Evolutionary conservation across 2,888 invertebrate species (phyloP), one percentile per base, ranked within the genome.

Genomic region (Caradrina clavipalpis): DNA sequence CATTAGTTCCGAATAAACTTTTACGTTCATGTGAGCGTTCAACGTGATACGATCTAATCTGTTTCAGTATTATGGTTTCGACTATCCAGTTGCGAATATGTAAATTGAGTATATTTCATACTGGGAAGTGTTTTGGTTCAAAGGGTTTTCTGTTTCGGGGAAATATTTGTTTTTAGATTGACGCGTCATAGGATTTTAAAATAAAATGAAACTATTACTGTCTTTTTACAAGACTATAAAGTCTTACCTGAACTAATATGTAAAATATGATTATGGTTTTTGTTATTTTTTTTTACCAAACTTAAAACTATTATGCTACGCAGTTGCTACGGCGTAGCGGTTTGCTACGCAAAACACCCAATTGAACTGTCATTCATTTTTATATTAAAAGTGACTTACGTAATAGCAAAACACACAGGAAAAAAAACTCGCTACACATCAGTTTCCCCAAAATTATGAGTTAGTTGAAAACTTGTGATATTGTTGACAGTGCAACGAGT

Each of bases 31-130:
- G 54, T 59, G 63, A 58, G 55, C 74, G 68, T 78, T 63, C 54
- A 68, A 66, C 57, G 56, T 72, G 78, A 79, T 79, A 76, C 68
- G 56, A 72, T 71, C 76, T 72, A 79, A 78, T 78, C 79, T 56
- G 68, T 78, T 70, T 57, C 42, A 19, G 50, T 68, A 78, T 75
- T 75, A 78, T 69, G 70, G 55, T 63, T 78, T 60, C 35, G 58
- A 61, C n/a, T 74, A 53, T 78, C 54, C 59, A 56, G 64, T 55
- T 65, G 73, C 65, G 35, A 65, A 72, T 58, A 49, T 73, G 72
- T 39, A 53, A 63, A 56, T 72, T 62, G 17, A 47, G 72, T 19
- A 22, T 45, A 7, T 71, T 62, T 45, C 10, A 17, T 45, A 50
- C 13, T 26, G 26, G 26, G n/a, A n/a, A n/a, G n/a, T n/a, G n/a